Conservation (phyloP, 2,888 invertebrate species). For the Eledona agricola region DNA sequence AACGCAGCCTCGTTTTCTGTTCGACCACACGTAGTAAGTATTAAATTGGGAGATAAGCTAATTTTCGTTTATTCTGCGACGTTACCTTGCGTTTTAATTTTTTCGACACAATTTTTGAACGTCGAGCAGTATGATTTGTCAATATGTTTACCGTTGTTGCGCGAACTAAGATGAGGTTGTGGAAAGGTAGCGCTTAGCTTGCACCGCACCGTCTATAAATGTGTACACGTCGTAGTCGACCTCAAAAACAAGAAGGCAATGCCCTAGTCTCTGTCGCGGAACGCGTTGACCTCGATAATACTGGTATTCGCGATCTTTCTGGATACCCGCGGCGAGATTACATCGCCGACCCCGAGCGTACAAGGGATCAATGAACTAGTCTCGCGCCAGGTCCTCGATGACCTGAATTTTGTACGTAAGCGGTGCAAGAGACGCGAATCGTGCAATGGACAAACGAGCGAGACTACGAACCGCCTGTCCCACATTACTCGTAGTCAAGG, state of each 20-base stretch:
- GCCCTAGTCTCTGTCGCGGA: constrained; percentile 58
- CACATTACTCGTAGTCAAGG: constrained; percentile 52
- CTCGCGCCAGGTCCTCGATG: constrained; percentile 49
- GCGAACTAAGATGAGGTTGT: too few relatives aligned
- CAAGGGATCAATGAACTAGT: constrained; percentile 55
- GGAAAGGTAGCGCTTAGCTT: too few relatives aligned
- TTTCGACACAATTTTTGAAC: too few relatives aligned
- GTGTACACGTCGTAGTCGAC: constrained; percentile 51
- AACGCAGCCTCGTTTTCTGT: too few relatives aligned
- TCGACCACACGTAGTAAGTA: too few relatives aligned
- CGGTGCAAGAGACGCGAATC: constrained; percentile 1
- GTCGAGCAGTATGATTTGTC: too few relatives aligned
- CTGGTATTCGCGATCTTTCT: constrained; percentile 48
- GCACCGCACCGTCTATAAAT: too few relatives aligned
- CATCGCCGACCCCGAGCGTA: constrained; percentile 50
- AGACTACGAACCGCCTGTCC: constrained; percentile 46
- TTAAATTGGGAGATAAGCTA: too few relatives aligned
- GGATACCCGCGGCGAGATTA: constrained; percentile 48
- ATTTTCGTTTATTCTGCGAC: too few relatives aligned
- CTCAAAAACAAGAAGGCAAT: constrained; percentile 61
- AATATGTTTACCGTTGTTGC: too few relatives aligned
- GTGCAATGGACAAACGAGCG: constrained; percentile 23
- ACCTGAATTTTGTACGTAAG: constrained; percentile 51
- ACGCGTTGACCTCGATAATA: constrained; percentile 57
- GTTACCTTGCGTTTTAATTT: too few relatives aligned